Percentiles rank a stretch among this genome's conserved stretches.
Evolutionary conservation across 2,113 vertebrate genomes (phyloP).

Genomic region (Oostethus manadensis): DNA sequence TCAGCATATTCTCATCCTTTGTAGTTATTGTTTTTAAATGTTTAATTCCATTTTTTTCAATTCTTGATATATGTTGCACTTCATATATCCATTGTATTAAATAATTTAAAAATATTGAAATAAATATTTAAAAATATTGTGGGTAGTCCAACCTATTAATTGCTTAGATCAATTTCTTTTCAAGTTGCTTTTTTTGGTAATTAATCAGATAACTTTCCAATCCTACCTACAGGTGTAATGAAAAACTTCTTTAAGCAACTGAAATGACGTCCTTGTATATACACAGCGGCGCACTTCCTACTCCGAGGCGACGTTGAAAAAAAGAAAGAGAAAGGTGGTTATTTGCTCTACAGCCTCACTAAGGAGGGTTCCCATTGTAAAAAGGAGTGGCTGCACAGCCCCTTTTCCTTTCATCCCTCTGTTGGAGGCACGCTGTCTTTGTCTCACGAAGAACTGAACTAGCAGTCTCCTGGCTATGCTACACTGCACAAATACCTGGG

Average conservation of each 20-base stretch:
- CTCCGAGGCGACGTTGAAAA: constrained; percentile 39
- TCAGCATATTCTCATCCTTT: no score
- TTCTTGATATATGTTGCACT: no score
- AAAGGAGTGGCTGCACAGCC: constrained; percentile 64
- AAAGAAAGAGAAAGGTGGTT: constrained; percentile 53
- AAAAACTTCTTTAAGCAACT: not conserved
- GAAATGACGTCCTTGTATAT: constrained; percentile 16
- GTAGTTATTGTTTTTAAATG: no score
- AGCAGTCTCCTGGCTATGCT: constrained; percentile 49
- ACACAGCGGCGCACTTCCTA: constrained; percentile 15
- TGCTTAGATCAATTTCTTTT: not conserved
- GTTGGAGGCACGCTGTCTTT: constrained; percentile 60
- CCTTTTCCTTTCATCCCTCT: constrained; percentile 68
- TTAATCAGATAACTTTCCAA: no score
- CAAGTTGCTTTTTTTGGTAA: not conserved
- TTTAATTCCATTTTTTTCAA: no score
- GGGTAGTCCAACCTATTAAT: not conserved
- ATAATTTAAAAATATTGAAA: no score
- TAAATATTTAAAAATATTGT: no score
- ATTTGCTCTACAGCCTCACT: constrained; percentile 67
- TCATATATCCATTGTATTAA: no score
- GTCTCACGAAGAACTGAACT: constrained; percentile 62
- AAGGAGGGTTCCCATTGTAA: constrained; percentile 69
- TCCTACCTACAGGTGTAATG: not conserved
- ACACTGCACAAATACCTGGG: constrained; percentile 59